These are phyloP conservation scores for Xyliphius kryptos DNA, from an alignment of 2,113 vertebrate genomes.

Conservation along the genomic window DNA sequence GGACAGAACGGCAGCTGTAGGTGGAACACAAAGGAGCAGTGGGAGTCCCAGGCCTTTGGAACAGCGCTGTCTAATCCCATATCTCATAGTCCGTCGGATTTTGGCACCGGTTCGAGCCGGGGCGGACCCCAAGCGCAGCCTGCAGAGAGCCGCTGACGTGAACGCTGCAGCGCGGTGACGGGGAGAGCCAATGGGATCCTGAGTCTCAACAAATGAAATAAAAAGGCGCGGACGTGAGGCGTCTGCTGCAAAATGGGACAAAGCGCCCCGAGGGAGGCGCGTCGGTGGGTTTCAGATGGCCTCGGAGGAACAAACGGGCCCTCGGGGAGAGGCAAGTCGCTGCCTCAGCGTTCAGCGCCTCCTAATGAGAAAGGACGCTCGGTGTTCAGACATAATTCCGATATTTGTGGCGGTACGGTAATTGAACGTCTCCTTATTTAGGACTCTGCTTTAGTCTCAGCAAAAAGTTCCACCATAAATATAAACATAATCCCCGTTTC, in stretches of 20 bases:
- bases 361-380: constrained; percentile 37
- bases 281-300: constrained; percentile 27
- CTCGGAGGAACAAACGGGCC: constrained; percentile 30
- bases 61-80: constrained; percentile 29
- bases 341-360: constrained; percentile 33
- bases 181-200: too few species aligned
- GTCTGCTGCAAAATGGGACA: constrained; percentile 39
- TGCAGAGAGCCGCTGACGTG: too few species aligned
- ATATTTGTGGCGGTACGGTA: neutral
- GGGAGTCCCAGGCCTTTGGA: constrained; percentile 21
- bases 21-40: constrained; percentile 28
- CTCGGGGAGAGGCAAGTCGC: constrained; percentile 7
- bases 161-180: too few species aligned
- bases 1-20: neutral
- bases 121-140: neutral
- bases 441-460: too few species aligned
- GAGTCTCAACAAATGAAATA: too few species aligned
- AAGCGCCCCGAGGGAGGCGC: constrained; percentile 28
- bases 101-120: neutral
- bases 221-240: constrained; percentile 1
- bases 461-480: neutral
- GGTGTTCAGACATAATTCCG: neutral
- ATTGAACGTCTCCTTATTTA: neutral
- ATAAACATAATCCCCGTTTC: neutral
- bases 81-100: constrained; percentile 25